Base-by-base conservation (phyloP, 2,113 vertebrate genomes). In the Cichladusa arquata region DNA sequence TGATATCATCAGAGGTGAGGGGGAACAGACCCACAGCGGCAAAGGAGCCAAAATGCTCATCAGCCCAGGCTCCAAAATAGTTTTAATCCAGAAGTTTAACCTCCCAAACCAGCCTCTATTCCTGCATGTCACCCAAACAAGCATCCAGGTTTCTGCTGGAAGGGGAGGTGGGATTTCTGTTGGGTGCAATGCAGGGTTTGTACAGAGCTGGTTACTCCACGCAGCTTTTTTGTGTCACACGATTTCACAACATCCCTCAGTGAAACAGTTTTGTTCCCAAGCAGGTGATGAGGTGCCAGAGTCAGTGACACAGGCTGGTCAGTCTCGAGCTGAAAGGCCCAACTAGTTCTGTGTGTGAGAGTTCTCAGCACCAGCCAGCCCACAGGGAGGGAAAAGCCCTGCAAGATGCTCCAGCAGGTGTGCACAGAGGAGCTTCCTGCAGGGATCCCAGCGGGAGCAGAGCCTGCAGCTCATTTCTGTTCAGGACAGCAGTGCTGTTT, bases 91-190 rank as follows among this genome's bases (percentile, higher is more conserved):
- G 66, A 64, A 77, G 45, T 40, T 72, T 28, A 51, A 50, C 17
- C 28, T 78, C 14, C 33, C 15, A 34, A 24, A 53, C 18, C 65
- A 92, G 86, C 77, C 74, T 22, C 71, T 45, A 2, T 7, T 70
- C 40, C 58, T 25, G 38, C 54, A 19, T 1, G 45, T 16, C 77
- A 67, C 53, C 80, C 88, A 67, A 72, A 19, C 47, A 26, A 70
- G 5, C 58, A 33, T 6, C 70, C 83, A 81, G 51, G 6, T 26
- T 50, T 15, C 60, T 58, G 45, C 18, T 33, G 72, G 78, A 22
- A 53, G 36, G 3, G 6, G 54, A 25, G 1, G 2, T 3, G 24
- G n/a, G 0, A 3, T n/a, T 22, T 61, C 11, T 66, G 40, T 1
- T 16, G 77, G 89, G 64, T 23, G 34, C 74, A 62, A 15, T 1